A percentile compares a stretch with the other conserved stretches of the same genome.
These are phyloP conservation scores for Phyllostomus discolor DNA, from an alignment of 2,113 vertebrate genomes.

Conservation along the genomic window DNA sequence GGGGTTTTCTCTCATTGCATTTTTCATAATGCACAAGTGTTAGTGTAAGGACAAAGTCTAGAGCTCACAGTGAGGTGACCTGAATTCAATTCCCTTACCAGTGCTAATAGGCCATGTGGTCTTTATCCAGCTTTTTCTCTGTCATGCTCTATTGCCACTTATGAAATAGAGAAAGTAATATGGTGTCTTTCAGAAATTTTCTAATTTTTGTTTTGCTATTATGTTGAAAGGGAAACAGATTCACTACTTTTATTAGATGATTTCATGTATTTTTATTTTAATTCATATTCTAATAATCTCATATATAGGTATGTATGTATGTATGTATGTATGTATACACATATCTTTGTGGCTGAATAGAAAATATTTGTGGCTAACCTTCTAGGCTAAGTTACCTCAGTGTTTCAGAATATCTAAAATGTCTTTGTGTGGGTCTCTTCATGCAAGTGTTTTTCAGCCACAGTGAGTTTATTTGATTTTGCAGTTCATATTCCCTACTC, in stretches of 20 bases:
- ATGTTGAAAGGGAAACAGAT: neutral
- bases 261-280: constrained; percentile 2
- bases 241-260: neutral
- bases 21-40: constrained; percentile 46
- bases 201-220: neutral
- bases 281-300: neutral
- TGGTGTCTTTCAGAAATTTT: neutral
- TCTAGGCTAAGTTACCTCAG: constrained; percentile 48
- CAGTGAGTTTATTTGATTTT: constrained; percentile 70
- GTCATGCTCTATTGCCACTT: neutral
- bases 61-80: constrained; percentile 11
- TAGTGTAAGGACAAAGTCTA: constrained; percentile 33
- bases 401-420: constrained; percentile 66
- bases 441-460: neutral
- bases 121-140: neutral
- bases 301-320: too few relatives aligned
- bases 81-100: constrained; percentile 41
- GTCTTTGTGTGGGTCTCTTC: constrained; percentile 48
- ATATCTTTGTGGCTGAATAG: constrained; percentile 59
- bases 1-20: neutral
- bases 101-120: neutral
- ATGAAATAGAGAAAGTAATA: neutral
- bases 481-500: constrained; percentile 56
- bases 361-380: constrained; percentile 55
- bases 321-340: too few relatives aligned